A percentile compares a stretch with the other conserved stretches of the same genome.
Conservation (phyloP, 1,140 invertebrate genomes). For the Coelopa frigida region DNA sequence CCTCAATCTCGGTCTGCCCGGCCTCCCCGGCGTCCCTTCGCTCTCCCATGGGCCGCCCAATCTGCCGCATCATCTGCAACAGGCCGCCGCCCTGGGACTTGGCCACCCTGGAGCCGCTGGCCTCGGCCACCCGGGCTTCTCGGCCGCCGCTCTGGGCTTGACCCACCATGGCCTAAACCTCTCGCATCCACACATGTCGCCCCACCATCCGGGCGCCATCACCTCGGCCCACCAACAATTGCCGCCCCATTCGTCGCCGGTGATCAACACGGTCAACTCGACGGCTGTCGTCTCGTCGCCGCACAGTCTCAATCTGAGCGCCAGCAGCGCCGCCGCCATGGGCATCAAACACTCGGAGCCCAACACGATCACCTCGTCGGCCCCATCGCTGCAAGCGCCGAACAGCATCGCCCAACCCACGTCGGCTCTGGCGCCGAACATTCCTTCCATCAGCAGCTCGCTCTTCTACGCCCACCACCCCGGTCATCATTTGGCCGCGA, state of each 20-base stretch:
- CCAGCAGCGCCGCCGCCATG: constrained; percentile 13
- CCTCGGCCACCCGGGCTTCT: constrained; percentile 34
- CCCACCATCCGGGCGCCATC: constrained; percentile 31
- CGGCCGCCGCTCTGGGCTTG: constrained; percentile 29
- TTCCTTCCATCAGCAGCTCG: constrained; percentile 33
- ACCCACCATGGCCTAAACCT: constrained; percentile 39
- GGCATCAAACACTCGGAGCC: constrained; percentile 5
- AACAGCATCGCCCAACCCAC: constrained; percentile 23
- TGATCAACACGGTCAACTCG: constrained; percentile 9
- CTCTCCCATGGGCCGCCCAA: constrained; percentile 32
- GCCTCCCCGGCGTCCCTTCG: constrained; percentile 19
- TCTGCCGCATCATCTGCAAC: constrained; percentile 37
- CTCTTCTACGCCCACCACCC: constrained; percentile 30
- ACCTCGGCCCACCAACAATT: constrained; percentile 30
- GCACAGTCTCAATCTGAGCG: constrained; percentile 11
- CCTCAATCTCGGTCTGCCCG: constrained; percentile 32
- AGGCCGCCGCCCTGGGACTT: constrained; percentile 31
- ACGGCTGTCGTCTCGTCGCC: constrained; percentile 23
- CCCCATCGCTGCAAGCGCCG: constrained; percentile 6
- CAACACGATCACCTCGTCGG: constrained; percentile 6
- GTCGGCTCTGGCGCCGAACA: constrained; percentile 28
- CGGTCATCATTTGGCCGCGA: constrained; percentile 31
- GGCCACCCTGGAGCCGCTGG: constrained; percentile 25
- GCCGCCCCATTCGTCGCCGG: constrained; percentile 24
- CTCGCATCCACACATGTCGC: constrained; percentile 40